phyloP scores from a whole-genome alignment of 2,797 vertebrate species.

The Manis pentadactyla region DNA sequence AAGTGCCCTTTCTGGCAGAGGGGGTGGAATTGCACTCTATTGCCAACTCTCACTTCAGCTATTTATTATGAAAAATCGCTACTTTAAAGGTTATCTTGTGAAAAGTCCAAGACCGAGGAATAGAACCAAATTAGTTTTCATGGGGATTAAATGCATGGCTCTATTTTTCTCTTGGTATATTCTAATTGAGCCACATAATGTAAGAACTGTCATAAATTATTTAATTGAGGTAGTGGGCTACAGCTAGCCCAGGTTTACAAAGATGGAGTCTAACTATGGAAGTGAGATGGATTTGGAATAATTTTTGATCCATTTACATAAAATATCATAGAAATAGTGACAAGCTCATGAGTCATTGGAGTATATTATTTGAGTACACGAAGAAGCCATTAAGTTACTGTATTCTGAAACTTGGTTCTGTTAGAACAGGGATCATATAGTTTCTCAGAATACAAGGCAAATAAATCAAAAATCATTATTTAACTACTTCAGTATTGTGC shows the following conservation, averaged over 20 bases:
- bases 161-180: background rate
- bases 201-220: background rate
- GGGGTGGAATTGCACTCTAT: background rate
- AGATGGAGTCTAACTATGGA: background rate
- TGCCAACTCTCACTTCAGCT: background rate
- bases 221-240: background rate
- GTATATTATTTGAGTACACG: background rate
- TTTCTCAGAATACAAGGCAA: background rate
- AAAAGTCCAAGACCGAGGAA: background rate
- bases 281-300: background rate
- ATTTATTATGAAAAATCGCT: conserved; percentile 18
- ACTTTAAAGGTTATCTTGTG: background rate
- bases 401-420: background rate
- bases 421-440: background rate
- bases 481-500: background rate
- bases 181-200: background rate
- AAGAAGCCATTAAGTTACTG: background rate
- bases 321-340: background rate
- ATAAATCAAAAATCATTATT: background rate
- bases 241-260: background rate
- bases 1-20: background rate
- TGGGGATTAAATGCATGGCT: background rate
- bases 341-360: background rate
- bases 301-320: background rate
- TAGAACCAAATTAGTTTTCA: background rate